phyloP scores from a whole-genome alignment of 2,113 vertebrate species.

The Myocastor coypus region DNA sequence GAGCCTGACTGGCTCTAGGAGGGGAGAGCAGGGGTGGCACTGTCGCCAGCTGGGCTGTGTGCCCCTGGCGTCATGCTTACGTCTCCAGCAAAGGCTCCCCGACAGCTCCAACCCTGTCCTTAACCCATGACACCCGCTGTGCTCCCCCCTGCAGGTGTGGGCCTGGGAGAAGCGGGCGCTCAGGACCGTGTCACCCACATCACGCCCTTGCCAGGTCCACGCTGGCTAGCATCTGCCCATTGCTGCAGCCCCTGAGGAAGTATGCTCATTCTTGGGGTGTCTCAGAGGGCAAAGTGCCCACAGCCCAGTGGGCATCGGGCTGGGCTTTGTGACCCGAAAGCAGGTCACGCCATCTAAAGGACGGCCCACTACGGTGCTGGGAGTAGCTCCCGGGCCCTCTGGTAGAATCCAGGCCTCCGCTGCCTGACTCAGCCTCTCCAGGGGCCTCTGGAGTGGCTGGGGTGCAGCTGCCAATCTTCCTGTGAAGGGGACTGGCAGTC shows the following conservation, averaged over 20 bases:
- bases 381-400: neutral
- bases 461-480: fast-evolving
- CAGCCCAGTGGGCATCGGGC: fast-evolving
- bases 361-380: neutral
- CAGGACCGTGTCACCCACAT: neutral
- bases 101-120: neutral
- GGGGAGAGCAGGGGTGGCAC: neutral
- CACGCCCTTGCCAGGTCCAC: neutral
- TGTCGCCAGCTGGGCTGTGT: neutral
- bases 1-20: neutral
- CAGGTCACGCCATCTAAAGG: fast-evolving
- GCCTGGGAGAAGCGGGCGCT: neutral
- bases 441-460: neutral
- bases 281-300: neutral
- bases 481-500: fast-evolving
- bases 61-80: neutral
- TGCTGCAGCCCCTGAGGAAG: fast-evolving
- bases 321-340: neutral
- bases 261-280: neutral
- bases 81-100: neutral
- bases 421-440: neutral
- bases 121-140: neutral
- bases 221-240: fast-evolving
- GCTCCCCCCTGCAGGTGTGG: neutral
- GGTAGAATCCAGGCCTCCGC: neutral